phyloP scores from a whole-genome alignment of 2,797 vertebrate species.

The Hirundo rustica region DNA sequence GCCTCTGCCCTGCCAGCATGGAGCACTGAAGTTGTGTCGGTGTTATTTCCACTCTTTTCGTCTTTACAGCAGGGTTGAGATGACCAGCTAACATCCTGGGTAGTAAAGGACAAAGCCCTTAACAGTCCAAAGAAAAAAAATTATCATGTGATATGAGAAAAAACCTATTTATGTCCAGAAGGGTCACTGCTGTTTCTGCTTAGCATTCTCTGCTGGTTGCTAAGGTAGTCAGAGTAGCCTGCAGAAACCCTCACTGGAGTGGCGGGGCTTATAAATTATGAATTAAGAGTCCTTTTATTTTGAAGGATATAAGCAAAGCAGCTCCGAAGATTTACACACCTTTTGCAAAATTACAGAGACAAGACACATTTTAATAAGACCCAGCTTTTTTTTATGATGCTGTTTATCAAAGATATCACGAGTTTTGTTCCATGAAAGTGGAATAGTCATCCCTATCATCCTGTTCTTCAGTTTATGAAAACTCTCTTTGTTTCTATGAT shows the following conservation, averaged over 20 bases:
- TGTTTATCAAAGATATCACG: background rate
- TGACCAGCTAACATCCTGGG: background rate
- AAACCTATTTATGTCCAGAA: background rate
- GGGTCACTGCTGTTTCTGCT: background rate
- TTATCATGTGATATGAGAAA: background rate
- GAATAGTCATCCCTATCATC: background rate
- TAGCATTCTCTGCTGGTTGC: background rate
- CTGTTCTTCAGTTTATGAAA: background rate
- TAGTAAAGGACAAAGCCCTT: background rate
- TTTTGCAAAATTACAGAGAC: conserved; percentile 1
- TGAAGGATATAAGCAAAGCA: background rate
- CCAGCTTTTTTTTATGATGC: background rate
- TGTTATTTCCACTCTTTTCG: background rate
- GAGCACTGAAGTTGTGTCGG: background rate
- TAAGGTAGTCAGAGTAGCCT: background rate
- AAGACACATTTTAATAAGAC: background rate
- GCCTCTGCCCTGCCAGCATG: conserved; percentile 43
- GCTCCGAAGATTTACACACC: background rate
- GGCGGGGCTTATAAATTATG: background rate
- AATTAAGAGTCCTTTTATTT: conserved; percentile 16
- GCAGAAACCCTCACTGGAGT: background rate
- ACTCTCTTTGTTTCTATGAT: background rate
- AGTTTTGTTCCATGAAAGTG: background rate
- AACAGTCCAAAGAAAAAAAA: background rate
- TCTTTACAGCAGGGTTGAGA: background rate